Evolutionary conservation across 1,140 invertebrate species (phyloP).

Genomic region (Micrasema longulum): DNA sequence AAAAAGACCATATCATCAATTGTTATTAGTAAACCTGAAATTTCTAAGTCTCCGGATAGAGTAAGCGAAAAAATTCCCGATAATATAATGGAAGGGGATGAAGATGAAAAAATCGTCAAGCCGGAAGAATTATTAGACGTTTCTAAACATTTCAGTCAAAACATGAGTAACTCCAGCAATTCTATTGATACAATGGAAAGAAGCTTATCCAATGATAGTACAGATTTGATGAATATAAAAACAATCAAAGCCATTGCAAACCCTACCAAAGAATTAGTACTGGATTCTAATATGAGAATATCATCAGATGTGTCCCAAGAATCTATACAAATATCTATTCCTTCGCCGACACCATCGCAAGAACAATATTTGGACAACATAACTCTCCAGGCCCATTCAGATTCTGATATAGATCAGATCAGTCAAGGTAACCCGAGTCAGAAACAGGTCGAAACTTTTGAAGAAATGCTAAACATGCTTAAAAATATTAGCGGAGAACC

Average conservation of each 20-base stretch:
- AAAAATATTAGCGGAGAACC: slow-evolving; percentile 72
- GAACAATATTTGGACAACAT: slow-evolving; percentile 72
- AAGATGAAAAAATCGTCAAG: slow-evolving; percentile 66
- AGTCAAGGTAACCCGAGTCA: slow-evolving; percentile 57
- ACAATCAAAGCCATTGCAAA: slow-evolving; percentile 66
- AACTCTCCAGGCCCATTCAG: slow-evolving; percentile 67
- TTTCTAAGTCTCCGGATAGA: slow-evolving; percentile 66
- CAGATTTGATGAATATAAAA: slow-evolving; percentile 55
- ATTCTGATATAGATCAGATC: slow-evolving; percentile 60
- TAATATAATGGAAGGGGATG: slow-evolving; percentile 68
- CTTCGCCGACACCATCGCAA: slow-evolving; percentile 72
- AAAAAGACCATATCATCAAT: slow-evolving; percentile 53
- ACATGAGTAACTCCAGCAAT: slow-evolving; percentile 23
- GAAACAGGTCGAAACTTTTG: slow-evolving; percentile 72
- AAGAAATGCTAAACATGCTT: slow-evolving; percentile 77
- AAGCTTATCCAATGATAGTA: slow-evolving; percentile 11
- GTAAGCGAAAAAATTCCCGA: slow-evolving; percentile 68
- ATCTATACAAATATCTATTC: slow-evolving; percentile 72
- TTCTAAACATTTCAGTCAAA: slow-evolving; percentile 35
- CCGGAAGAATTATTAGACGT: slow-evolving; percentile 63
- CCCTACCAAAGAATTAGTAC: slow-evolving; percentile 66
- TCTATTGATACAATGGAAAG: slow-evolving; percentile 13
- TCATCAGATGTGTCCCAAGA: slow-evolving; percentile 68
- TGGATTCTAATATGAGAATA: slow-evolving; percentile 67
- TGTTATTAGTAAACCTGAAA: slow-evolving; percentile 48